Evolutionary conservation across 2,888 invertebrate species (phyloP).

Genomic region (Augiades crinisus): DNA sequence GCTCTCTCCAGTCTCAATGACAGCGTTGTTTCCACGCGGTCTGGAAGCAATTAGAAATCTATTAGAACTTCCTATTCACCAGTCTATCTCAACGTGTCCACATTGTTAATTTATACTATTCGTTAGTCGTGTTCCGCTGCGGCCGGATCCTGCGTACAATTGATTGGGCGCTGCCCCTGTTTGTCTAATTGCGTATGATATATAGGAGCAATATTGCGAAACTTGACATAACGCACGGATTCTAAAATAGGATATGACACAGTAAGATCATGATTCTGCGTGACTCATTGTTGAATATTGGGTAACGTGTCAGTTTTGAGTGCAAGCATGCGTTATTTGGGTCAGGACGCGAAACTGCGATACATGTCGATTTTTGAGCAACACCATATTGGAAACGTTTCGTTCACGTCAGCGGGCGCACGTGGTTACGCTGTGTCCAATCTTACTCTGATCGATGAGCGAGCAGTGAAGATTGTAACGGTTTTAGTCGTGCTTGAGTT

Average conservation of each 20-base stretch:
- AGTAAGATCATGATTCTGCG: conserved; percentile 42
- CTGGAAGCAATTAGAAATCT: conserved; percentile 45
- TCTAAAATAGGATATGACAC: conserved; percentile 76
- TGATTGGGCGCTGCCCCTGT: conserved; percentile 61
- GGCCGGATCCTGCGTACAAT: conserved; percentile 57
- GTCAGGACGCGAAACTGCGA: conserved; percentile 35
- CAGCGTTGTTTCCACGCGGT: conserved; percentile 70
- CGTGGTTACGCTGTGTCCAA: neutral
- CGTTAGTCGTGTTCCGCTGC: conserved; percentile 28
- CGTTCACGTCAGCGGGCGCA: conserved; percentile 13
- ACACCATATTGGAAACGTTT: conserved; percentile 21
- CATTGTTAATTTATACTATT: conserved; percentile 30
- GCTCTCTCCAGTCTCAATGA: conserved; percentile 71
- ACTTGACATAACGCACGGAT: conserved; percentile 50
- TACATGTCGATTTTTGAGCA: conserved; percentile 18
- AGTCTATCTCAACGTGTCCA: conserved; percentile 7
- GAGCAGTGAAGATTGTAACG: too few relatives aligned
- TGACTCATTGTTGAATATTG: conserved; percentile 43
- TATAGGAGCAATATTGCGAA: conserved; percentile 58
- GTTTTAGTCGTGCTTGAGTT: too few relatives aligned
- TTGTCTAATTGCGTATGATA: conserved; percentile 61
- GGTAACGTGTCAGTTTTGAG: conserved; percentile 34
- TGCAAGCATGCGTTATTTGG: conserved; percentile 35
- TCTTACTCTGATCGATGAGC: too few relatives aligned
- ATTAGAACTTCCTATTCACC: conserved; percentile 25